Conservation (phyloP, 2,113 vertebrate genomes). For the Toxostoma redivivum region DNA sequence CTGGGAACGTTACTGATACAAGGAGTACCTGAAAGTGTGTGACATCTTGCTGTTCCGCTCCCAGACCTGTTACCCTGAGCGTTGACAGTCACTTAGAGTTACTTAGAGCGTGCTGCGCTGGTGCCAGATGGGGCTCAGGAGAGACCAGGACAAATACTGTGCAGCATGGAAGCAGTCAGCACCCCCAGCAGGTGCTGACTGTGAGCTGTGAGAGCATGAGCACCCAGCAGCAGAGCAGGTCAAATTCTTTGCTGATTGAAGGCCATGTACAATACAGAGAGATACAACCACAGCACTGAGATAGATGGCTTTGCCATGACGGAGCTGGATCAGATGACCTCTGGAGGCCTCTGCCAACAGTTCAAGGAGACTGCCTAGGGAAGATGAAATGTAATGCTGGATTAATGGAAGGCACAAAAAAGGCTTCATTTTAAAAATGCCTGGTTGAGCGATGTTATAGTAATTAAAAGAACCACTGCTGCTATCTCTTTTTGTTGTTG, state of each 20-base stretch:
- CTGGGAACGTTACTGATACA: not conserved
- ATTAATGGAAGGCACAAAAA: not conserved
- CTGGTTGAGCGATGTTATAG: not conserved
- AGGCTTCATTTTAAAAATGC: not conserved
- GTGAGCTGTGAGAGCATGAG: not conserved
- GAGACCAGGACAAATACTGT: not conserved
- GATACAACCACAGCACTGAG: not conserved
- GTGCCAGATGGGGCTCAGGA: not conserved
- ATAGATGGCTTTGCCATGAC: not conserved
- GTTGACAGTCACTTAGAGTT: not conserved
- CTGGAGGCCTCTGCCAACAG: not conserved
- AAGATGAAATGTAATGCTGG: not conserved
- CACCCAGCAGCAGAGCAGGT: not conserved
- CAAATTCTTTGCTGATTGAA: not conserved
- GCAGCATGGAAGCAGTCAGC: not conserved
- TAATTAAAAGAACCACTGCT: not conserved
- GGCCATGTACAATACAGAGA: not conserved
- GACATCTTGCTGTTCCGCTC: not conserved
- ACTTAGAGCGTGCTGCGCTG: rapidly evolving
- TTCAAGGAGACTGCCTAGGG: not conserved
- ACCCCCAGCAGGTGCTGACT: not conserved
- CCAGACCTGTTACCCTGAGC: not conserved
- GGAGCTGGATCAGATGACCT: not conserved
- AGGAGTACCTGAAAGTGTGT: not conserved
- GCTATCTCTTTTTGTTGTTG: not conserved